phyloP scores from a whole-genome alignment of 30 jellyfish, hydroid and myxozoan genomes.

The Mastigias papua region DNA sequence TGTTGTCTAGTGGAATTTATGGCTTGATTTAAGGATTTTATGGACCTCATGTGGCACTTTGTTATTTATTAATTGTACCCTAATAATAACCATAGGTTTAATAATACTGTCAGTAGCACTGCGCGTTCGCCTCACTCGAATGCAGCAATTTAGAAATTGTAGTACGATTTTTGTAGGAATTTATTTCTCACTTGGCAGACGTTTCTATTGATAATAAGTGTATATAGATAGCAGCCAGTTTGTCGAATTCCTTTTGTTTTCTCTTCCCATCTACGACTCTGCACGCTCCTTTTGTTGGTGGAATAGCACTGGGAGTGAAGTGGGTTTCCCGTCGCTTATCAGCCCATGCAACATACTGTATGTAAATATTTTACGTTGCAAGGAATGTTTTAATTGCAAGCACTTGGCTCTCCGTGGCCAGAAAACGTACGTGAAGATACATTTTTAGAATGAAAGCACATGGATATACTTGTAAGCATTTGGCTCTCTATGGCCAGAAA shows the following conservation, averaged over 20 bases:
- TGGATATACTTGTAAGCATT: too few species aligned
- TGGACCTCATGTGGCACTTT: slow-evolving; percentile 5
- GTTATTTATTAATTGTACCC: slow-evolving; percentile 26
- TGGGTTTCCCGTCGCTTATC: too few species aligned
- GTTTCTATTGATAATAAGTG: slow-evolving; percentile 51
- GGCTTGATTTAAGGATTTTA: not conserved
- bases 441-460: too few species aligned
- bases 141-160: slow-evolving; percentile 20
- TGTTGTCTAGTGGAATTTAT: not conserved
- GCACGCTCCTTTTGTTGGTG: too few species aligned
- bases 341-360: too few species aligned
- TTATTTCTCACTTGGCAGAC: slow-evolving; percentile 13
- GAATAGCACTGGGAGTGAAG: too few species aligned
- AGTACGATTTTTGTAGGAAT: slow-evolving; percentile 14
- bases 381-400: too few species aligned
- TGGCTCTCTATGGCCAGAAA: too few species aligned
- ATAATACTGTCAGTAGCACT: slow-evolving; percentile 36
- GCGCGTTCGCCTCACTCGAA: slow-evolving; percentile 1
- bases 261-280: not conserved
- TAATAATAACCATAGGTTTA: slow-evolving; percentile 1
- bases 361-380: too few species aligned
- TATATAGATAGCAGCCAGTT: slow-evolving; percentile 42
- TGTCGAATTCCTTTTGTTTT: not conserved
- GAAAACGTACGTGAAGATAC: too few species aligned
- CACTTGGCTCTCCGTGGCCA: too few species aligned